These are phyloP conservation scores for Eupithecia subfuscata DNA, from an alignment of 2,888 invertebrate genomes.

Conservation along the genomic window DNA sequence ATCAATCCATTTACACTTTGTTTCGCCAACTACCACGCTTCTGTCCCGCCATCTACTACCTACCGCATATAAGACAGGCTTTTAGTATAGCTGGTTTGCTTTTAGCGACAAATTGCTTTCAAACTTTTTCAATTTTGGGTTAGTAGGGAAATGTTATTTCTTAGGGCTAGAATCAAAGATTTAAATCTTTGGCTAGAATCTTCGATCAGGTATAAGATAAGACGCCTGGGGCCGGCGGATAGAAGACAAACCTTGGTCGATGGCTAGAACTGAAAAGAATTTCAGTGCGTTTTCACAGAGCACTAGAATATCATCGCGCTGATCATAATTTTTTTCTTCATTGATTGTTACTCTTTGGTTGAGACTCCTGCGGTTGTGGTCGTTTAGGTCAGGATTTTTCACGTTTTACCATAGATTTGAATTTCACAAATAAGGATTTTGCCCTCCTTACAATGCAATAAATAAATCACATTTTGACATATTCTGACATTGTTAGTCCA, in stretches of 20 bases:
- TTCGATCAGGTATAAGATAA: too few species aligned
- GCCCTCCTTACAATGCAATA: neutral
- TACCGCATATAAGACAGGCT: conserved; percentile 62
- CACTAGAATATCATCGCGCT: neutral
- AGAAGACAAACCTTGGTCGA: neutral
- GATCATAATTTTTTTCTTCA: neutral
- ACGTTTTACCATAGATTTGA: neutral
- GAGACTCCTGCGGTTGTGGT: neutral
- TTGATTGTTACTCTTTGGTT: neutral
- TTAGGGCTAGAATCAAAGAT: too few species aligned
- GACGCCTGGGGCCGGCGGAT: too few species aligned
- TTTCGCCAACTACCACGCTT: conserved; percentile 76
- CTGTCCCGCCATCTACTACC: conserved; percentile 47
- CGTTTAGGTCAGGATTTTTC: neutral
- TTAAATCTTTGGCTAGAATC: too few species aligned
- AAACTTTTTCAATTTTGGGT: conserved; percentile 32
- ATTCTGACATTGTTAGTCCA: conserved; percentile 5
- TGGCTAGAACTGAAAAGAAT: neutral
- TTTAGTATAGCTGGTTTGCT: conserved; percentile 54
- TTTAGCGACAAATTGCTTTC: conserved; percentile 35
- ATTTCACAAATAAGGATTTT: neutral
- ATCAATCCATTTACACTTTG: conserved; percentile 85
- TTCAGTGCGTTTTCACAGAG: neutral
- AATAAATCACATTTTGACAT: conserved; percentile 1
- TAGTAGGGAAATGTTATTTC: conserved; percentile 1